A percentile compares a stretch with the other conserved stretches of the same genome.
These are phyloP conservation scores for Delphinapterus leucas DNA, from an alignment of 2,113 vertebrate species.

Conservation along the genomic window DNA sequence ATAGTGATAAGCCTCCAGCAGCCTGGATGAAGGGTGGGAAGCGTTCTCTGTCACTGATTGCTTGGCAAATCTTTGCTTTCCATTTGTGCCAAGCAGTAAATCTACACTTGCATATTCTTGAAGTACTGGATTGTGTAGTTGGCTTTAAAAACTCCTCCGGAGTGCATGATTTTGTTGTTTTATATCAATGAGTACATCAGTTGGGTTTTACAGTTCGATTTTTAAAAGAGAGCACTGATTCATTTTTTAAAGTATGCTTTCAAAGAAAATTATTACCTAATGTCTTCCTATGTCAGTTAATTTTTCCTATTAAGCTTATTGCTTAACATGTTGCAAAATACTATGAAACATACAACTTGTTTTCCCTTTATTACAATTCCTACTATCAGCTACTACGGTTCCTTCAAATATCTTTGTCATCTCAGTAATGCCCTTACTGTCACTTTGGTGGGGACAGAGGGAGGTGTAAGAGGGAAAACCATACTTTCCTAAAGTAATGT, in stretches of 20 bases:
- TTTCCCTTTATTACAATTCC: background rate
- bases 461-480: background rate
- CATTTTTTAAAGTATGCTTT: constrained; percentile 3
- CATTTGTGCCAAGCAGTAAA: background rate
- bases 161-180: background rate
- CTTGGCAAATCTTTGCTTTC: background rate
- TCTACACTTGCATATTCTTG: background rate
- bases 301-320: background rate
- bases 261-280: background rate
- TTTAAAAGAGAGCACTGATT: background rate
- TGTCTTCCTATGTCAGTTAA: background rate
- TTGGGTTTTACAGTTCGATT: background rate
- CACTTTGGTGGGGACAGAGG: background rate
- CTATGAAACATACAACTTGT: background rate
- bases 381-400: background rate
- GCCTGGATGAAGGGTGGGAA: background rate
- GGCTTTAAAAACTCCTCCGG: background rate
- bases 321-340: background rate
- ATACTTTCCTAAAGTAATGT: background rate
- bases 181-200: background rate
- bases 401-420: background rate
- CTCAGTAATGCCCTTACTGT: background rate
- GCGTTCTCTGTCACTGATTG: background rate
- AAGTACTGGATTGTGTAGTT: background rate
- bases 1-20: background rate